Base-by-base conservation (phyloP, 2,888 invertebrate genomes). In the Abrostola tripartita region DNA sequence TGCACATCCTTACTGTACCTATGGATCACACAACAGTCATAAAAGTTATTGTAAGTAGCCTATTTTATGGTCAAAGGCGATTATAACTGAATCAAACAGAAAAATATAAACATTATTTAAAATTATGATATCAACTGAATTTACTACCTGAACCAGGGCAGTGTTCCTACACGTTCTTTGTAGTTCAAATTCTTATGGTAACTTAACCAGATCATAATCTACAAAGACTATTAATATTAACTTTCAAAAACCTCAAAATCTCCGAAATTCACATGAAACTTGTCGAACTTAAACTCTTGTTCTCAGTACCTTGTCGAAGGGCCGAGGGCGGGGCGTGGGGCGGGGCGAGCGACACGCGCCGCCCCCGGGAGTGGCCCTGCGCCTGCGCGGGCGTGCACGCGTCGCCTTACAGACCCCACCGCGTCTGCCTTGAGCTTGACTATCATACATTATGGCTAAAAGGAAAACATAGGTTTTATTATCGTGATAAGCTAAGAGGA, bases 321-420 rank as follows among this genome's bases (percentile, higher is more conserved):
- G 85, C 80, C 74, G 64, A 68, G 80, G 83, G 85, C 81, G 83
- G 81, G 54, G 54, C 79, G 69, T 57, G 64, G 78, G 88, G 90
- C 85, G 88, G 83, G 74, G 85, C 83, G 76, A 76, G 68, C 57
- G 60, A 40, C 41, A 37, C 65, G 84, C 78, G 65, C 88, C 86
- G 82, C 88, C 89, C 80, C 62, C 57, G 81, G 89, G 90, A 80
- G 88, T 83, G 86, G 86, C 85, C 82, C 78, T 84, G 87, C 84
- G 86, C 75, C 81, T 76, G 87, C 87, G 88, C 86, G 83, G 81
- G 88, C 89, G 89, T 89, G 84, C 85, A 68, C 84, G 61, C 65
- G 61, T 47, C 42, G 40, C 38, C 37, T 51, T 59, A 55, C 49
- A 65, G 76, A 75, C 72, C 72, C 72, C 76, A 72, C 71, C 71